phyloP scores from a whole-genome alignment of 2,797 vertebrate species.

The Hapalemur alaotrensis region DNA sequence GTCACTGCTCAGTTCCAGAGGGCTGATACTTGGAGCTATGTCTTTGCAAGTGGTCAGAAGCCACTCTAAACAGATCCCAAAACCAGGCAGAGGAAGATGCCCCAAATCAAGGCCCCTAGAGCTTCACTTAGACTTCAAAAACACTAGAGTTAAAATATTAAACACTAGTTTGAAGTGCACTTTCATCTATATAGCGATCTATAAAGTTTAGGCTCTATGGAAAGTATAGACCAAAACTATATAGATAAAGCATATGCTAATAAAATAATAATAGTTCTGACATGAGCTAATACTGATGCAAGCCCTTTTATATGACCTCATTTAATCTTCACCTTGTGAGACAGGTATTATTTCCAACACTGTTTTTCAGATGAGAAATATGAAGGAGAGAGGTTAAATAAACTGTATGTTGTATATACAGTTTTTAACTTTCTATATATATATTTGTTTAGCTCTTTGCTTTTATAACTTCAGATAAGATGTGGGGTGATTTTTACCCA shows the following conservation, averaged over 20 bases:
- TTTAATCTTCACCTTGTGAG: neutral
- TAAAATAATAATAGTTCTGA: neutral
- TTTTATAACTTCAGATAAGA: constrained; percentile 15
- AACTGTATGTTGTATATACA: too few species aligned
- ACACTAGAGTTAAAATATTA: neutral
- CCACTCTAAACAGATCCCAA: neutral
- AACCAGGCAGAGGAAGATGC: neutral
- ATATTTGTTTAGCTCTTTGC: neutral
- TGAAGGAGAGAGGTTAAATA: neutral
- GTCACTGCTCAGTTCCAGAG: neutral
- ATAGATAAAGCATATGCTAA: neutral
- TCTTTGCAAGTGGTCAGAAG: neutral
- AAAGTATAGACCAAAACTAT: neutral
- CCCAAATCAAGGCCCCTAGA: neutral
- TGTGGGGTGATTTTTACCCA: neutral
- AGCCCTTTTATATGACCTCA: neutral
- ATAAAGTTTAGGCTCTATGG: neutral
- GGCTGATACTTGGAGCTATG: neutral
- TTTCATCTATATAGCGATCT: neutral
- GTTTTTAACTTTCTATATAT: neutral
- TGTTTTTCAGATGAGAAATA: neutral
- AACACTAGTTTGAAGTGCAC: neutral
- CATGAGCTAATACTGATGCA: neutral
- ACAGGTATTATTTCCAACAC: neutral
- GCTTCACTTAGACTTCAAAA: neutral